phyloP scores from a whole-genome alignment of 2,113 vertebrate genomes.

The Azemiops feae region DNA sequence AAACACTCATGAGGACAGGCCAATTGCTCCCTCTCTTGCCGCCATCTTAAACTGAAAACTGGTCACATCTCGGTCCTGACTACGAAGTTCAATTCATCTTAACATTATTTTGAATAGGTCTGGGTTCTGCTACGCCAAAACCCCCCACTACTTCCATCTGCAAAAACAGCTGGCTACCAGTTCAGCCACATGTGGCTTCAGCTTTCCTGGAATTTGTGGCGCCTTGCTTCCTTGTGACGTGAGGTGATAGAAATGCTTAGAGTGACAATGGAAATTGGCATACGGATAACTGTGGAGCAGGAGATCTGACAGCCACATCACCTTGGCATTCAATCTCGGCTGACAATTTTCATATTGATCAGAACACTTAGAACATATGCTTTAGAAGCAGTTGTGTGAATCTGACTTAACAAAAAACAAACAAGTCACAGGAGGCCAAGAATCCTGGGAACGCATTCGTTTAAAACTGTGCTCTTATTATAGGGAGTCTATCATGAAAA shows the following conservation, averaged over 20 bases:
- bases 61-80: not conserved
- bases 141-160: not conserved
- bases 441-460: not conserved
- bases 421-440: conserved; percentile 2
- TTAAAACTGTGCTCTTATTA: not conserved
- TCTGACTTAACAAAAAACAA: conserved; percentile 14
- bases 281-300: not conserved
- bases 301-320: not conserved
- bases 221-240: not conserved
- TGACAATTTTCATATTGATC: not conserved
- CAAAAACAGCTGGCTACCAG: not conserved
- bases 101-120: not conserved
- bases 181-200: not conserved
- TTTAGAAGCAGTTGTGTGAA: conserved; percentile 4
- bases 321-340: conserved; percentile 21
- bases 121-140: not conserved
- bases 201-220: not conserved
- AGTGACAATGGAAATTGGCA: not conserved
- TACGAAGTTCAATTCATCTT: not conserved
- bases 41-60: not conserved
- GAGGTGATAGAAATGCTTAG: not conserved
- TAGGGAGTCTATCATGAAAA: not conserved
- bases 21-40: not conserved
- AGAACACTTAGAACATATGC: conserved; percentile 23
- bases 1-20: not conserved